Evolutionary conservation across 2,797 vertebrate genomes (phyloP).

Genomic region (Pelobates cultripes): DNA sequence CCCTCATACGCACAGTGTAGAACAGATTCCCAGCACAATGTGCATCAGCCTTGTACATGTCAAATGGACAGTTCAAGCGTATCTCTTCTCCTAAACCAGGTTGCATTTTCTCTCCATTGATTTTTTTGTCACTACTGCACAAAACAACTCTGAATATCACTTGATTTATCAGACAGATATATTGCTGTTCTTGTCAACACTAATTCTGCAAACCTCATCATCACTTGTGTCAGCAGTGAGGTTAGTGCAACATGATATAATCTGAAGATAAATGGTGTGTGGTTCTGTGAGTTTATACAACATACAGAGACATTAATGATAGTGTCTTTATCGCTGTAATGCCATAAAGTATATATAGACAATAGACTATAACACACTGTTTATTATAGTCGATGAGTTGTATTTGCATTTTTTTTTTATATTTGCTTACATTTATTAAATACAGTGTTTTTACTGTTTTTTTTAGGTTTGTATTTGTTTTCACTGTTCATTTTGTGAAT

Average conservation of each 20-base stretch:
- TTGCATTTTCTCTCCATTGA: background rate
- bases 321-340: background rate
- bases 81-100: background rate
- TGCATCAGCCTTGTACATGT: background rate
- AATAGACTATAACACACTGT: too few species aligned
- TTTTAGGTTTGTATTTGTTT: too few species aligned
- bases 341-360: background rate
- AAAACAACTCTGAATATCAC: background rate
- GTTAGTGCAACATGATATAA: background rate
- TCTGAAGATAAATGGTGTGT: background rate
- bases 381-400: too few species aligned
- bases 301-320: background rate
- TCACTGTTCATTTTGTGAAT: too few species aligned
- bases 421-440: too few species aligned
- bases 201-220: background rate
- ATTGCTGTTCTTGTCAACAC: background rate
- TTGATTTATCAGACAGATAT: background rate
- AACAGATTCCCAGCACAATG: background rate
- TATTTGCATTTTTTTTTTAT: too few species aligned
- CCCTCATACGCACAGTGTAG: background rate
- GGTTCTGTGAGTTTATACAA: background rate
- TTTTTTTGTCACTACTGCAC: background rate
- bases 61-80: background rate
- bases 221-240: background rate
- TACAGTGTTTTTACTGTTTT: too few species aligned